Percentiles rank a stretch among this genome's conserved stretches.
These are phyloP conservation scores for Epizoanthus fatuus DNA, from an alignment of 92 coral and sea anemone species.

Conservation along the genomic window DNA sequence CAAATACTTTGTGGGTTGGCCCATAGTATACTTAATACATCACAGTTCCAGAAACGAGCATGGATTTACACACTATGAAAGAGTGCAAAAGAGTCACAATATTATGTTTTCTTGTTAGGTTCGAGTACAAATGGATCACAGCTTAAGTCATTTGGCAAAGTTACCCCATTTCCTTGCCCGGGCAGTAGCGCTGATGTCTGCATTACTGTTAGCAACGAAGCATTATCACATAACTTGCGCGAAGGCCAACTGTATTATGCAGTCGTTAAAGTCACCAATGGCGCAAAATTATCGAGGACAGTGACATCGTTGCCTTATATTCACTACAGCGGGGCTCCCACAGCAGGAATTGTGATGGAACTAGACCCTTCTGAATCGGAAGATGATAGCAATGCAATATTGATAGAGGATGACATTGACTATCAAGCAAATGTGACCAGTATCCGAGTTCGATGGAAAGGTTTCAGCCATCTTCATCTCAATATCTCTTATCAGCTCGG, in stretches of 20 bases:
- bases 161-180: background rate
- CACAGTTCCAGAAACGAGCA: no score
- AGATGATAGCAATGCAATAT: background rate
- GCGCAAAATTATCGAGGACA: background rate
- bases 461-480: background rate
- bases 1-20: no score
- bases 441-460: background rate
- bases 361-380: background rate
- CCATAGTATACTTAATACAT: no score
- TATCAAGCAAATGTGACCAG: background rate
- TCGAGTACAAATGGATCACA: background rate
- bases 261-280: background rate
- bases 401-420: background rate
- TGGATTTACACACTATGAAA: no score
- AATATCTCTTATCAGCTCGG: background rate
- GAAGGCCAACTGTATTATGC: background rate
- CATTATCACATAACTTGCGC: background rate
- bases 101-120: background rate
- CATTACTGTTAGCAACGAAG: background rate
- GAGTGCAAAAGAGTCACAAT: background rate
- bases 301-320: background rate
- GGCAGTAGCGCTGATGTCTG: background rate
- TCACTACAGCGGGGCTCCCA: background rate
- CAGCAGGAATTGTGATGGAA: background rate
- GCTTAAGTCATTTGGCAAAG: background rate